A percentile compares a stretch with the other conserved stretches of the same genome.
phyloP scores from a whole-genome alignment of 1,140 invertebrate species.

The Leptinotarsa lineolata region DNA sequence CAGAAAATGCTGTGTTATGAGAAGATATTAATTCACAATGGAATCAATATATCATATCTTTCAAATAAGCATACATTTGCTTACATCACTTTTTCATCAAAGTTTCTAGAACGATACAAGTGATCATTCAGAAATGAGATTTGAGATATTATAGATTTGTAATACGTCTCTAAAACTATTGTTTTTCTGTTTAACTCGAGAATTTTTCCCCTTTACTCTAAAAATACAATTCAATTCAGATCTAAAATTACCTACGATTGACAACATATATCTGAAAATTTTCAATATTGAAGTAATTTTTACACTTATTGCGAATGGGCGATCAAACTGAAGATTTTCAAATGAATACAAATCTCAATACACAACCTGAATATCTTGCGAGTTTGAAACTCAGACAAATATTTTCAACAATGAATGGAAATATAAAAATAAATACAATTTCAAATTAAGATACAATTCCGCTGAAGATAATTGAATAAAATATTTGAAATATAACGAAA shows the following conservation, averaged over 20 bases:
- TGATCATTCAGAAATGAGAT: too few relatives aligned
- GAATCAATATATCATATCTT: too few relatives aligned
- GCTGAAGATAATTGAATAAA: background rate
- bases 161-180: too few relatives aligned
- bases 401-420: background rate
- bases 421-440: background rate
- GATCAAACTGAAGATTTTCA: constrained; percentile 33
- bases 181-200: constrained; percentile 28
- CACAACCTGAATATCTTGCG: constrained; percentile 37
- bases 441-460: constrained; percentile 5
- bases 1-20: background rate
- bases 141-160: too few relatives aligned
- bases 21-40: too few relatives aligned
- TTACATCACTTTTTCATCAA: too few relatives aligned
- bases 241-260: constrained; percentile 32
- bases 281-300: constrained; percentile 21
- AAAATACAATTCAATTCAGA: constrained; percentile 32
- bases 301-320: constrained; percentile 49
- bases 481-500: background rate
- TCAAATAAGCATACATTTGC: too few relatives aligned
- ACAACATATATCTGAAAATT: constrained; percentile 18
- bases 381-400: background rate
- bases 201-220: constrained; percentile 9
- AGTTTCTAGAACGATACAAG: too few relatives aligned
- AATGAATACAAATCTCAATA: constrained; percentile 24